Evolutionary conservation across 2,797 vertebrate species (phyloP).

Genomic region (Eutrigla gurnardus): DNA sequence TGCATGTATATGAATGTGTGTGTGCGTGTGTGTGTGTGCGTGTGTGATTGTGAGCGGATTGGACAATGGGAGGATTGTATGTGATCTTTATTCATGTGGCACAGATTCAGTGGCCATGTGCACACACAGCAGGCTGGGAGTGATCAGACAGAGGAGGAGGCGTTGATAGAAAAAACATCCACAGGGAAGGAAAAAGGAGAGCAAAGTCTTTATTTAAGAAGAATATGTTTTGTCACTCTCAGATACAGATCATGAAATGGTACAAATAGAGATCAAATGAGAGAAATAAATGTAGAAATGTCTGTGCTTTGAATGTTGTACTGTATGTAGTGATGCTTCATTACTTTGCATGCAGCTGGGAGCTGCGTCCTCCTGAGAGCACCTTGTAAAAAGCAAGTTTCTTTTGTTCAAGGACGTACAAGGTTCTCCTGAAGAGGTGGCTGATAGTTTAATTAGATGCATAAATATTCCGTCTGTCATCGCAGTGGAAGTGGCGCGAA

Average conservation of each 20-base stretch:
- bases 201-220: too few species aligned
- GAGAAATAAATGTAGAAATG: too few species aligned
- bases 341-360: constrained; percentile 30
- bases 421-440: constrained; percentile 27
- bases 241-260: neutral
- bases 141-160: constrained; percentile 49
- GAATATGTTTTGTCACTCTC: too few species aligned
- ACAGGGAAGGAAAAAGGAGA: neutral
- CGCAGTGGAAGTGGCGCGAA: neutral
- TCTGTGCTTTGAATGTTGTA: neutral
- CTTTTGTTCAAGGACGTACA: neutral
- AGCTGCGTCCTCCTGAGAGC: constrained; percentile 27
- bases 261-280: neutral
- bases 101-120: constrained; percentile 70
- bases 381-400: constrained; percentile 14
- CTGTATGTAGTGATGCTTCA: constrained; percentile 10
- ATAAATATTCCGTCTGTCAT: constrained; percentile 50
- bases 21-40: constrained; percentile 24
- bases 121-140: constrained; percentile 54
- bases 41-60: constrained; percentile 50
- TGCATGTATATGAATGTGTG: constrained; percentile 39
- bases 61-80: constrained; percentile 80
- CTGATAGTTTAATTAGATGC: constrained; percentile 57
- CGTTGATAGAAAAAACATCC: constrained; percentile 16
- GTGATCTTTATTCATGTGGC: constrained; percentile 80